phyloP scores from a whole-genome alignment of 2,113 vertebrate species.

The Peromyscus maniculatus region DNA sequence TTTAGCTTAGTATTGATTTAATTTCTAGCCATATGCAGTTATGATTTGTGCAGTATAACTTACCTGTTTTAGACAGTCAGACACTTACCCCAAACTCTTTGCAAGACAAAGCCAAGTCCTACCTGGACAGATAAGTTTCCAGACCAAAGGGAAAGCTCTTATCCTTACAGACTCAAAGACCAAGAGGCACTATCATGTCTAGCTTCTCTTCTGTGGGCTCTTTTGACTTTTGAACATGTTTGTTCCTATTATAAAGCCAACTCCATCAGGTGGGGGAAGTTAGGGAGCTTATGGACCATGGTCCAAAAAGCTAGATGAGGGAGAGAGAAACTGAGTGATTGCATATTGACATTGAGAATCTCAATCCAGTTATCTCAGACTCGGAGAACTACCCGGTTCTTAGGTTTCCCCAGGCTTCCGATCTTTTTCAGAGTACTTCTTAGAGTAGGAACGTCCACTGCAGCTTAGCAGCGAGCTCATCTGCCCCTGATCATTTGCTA shows the following conservation, averaged over 20 bases:
- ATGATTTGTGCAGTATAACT: rapidly evolving
- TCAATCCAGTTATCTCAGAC: neutral
- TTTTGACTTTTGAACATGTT: neutral
- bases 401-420: neutral
- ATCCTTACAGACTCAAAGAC: neutral
- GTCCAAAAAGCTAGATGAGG: neutral
- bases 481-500: neutral
- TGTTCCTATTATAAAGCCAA: neutral
- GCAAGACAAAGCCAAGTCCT: neutral
- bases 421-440: neutral
- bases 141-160: neutral
- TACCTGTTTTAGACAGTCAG: neutral
- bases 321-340: neutral
- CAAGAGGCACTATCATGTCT: neutral
- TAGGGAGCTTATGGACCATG: neutral
- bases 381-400: neutral
- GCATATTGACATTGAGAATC: neutral
- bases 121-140: neutral
- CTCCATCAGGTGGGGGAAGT: neutral
- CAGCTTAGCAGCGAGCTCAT: neutral
- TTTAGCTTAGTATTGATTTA: neutral
- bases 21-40: neutral
- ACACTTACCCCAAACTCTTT: neutral
- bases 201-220: neutral
- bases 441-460: neutral